A percentile compares a stretch with the other conserved stretches of the same genome.
Evolutionary conservation across 2,888 invertebrate genomes (phyloP).

Genomic region (Trissoscelio sp.): DNA sequence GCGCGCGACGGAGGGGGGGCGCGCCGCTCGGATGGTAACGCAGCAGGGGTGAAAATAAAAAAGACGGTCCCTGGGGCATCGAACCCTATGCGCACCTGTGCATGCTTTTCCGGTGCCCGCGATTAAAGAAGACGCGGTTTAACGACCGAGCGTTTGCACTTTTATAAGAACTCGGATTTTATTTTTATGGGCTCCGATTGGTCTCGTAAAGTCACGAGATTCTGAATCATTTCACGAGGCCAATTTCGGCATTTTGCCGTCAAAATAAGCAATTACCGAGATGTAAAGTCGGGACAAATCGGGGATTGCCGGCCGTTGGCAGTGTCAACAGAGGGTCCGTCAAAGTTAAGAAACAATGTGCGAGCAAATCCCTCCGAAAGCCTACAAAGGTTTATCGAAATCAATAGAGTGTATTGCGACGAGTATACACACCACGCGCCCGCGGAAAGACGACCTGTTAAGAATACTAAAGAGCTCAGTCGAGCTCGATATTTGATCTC

Average conservation of each 20-base stretch:
- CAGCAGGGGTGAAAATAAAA: slow-evolving; percentile 69
- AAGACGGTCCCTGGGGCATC: slow-evolving; percentile 68
- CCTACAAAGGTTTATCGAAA: slow-evolving; percentile 69
- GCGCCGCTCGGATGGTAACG: slow-evolving; percentile 63
- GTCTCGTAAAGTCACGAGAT: too few relatives aligned
- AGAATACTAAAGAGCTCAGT: slow-evolving; percentile 62
- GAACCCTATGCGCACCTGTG: slow-evolving; percentile 70
- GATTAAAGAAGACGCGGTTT: slow-evolving; percentile 70
- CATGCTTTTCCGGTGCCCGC: slow-evolving; percentile 61
- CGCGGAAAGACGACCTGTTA: slow-evolving; percentile 55
- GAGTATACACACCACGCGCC: slow-evolving; percentile 49
- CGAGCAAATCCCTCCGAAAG: slow-evolving; percentile 65
- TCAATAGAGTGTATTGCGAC: slow-evolving; percentile 68
- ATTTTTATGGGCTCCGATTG: too few relatives aligned
- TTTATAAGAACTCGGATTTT: slow-evolving; percentile 17
- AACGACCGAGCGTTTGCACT: slow-evolving; percentile 50
- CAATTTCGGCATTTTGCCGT: too few relatives aligned
- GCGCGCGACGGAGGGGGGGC: slow-evolving; percentile 45
- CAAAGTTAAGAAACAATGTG: slow-evolving; percentile 65
- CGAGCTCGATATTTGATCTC: slow-evolving; percentile 65
- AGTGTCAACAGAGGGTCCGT: slow-evolving; percentile 61
- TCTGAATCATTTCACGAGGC: too few relatives aligned
- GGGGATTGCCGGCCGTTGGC: slow-evolving; percentile 28
- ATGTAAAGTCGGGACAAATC: too few relatives aligned
- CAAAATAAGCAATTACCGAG: slow-evolving; percentile 41